Evolutionary conservation across 2,797 vertebrate genomes (phyloP), one percentile per base, ranked within the genome.

Genomic region (Bryconaethiops microstoma): DNA sequence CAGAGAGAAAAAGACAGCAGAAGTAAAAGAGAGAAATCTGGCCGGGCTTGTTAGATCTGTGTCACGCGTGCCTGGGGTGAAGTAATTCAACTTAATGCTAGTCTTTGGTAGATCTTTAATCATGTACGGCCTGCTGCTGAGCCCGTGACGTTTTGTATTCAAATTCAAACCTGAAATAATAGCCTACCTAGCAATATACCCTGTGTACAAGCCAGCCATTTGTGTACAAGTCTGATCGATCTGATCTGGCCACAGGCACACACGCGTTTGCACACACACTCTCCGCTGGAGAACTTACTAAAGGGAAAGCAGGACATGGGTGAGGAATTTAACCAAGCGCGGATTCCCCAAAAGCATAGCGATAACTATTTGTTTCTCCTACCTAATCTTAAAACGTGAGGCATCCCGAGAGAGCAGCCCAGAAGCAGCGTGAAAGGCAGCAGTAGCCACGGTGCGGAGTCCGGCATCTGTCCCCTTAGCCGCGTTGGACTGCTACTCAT

Each of bases 311-410:
- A 21, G 40, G 40, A 42, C 8, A 42, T 8, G 4, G 40, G 8
- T 4, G 8, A 1, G 17, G 19, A 68, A 2, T 13, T 6, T 4
- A 48, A 13, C n/a, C 67, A 48, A 21, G n/a, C 40, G 21, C 21
- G 14, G 21, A 52, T 70, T 6, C 21, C 4, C 2, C 13, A 35
- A 50, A 23, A 5, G 25, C 6, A 21, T n/a, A 76, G 40, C 16
- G 10, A 35, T 0, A 29, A 12, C 1, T 21, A 63, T 7, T 50
- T 19, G 45, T 65, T 12, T n/a, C 19, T 45, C 97, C 97, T 96
- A 98, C 97, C 97, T 86, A 98, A 98, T 97, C 97, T 96, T 88
- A 99, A 90, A 83, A 99, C 97, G 95, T 99, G 97, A 82, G 97
- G 97, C 92, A 98, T 99, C 95, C 96, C 97, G 95, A 94, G 95